A percentile compares a stretch with the other conserved stretches of the same genome.
Conservation (phyloP, 2,888 invertebrate species). For the Eupeodes luniger region DNA sequence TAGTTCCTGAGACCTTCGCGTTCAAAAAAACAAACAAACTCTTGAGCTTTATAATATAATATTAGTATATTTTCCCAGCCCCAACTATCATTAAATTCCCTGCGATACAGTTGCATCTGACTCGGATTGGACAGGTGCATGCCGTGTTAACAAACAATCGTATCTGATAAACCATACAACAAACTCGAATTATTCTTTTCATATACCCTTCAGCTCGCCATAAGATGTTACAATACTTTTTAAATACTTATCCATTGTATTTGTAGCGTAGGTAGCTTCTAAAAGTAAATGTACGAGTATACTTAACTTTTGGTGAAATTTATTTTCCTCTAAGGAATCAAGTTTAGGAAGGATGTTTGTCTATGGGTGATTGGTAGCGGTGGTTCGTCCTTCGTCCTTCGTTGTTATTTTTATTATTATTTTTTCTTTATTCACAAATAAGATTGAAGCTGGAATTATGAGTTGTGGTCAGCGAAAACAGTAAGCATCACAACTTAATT, state of each 20-base stretch:
- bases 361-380: conserved; percentile 17
- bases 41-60: too few species aligned
- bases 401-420: not conserved
- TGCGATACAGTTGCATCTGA: too few species aligned
- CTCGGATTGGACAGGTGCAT: too few species aligned
- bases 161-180: not conserved
- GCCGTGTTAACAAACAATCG: too few species aligned
- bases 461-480: conserved; percentile 42
- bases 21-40: too few species aligned
- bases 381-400: not conserved
- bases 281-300: too few species aligned
- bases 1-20: too few species aligned
- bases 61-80: too few species aligned
- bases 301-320: conserved; percentile 23
- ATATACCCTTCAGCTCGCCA: not conserved
- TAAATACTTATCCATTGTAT: not conserved
- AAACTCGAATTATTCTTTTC: not conserved
- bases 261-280: too few species aligned
- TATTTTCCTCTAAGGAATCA: conserved; percentile 13
- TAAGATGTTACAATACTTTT: conserved; percentile 9
- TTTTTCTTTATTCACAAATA: not conserved
- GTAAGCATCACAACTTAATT: conserved; percentile 62
- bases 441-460: conserved; percentile 52
- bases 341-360: not conserved
- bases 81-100: too few species aligned